Conservation (phyloP, 2,888 invertebrate genomes). For the Diarsia dahlii region DNA sequence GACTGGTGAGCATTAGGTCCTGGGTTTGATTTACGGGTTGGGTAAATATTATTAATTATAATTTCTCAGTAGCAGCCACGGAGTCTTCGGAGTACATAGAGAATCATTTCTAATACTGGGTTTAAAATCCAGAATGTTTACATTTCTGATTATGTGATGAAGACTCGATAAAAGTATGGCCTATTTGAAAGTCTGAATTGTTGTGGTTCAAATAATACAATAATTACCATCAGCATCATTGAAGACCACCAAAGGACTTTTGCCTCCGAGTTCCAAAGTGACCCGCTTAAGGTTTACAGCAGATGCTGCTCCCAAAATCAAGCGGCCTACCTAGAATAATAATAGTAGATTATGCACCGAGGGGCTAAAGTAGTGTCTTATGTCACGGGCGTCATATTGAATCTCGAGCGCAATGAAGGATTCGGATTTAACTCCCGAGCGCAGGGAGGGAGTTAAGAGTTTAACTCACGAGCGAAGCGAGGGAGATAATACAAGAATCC, state of each 20-base stretch:
- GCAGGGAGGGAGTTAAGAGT: too few relatives aligned
- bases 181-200: background rate
- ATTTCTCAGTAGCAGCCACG: too few relatives aligned
- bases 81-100: background rate
- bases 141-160: background rate
- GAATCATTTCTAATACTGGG: background rate
- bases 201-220: background rate
- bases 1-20: too few relatives aligned
- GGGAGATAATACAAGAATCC: too few relatives aligned
- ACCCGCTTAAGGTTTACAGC: constrained; percentile 95
- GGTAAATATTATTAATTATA: too few relatives aligned
- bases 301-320: constrained; percentile 92
- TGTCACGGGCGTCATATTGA: too few relatives aligned
- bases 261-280: constrained; percentile 96
- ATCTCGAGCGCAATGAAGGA: too few relatives aligned
- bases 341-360: too few relatives aligned
- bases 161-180: background rate
- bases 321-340: constrained; percentile 87
- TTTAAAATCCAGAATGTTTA: background rate
- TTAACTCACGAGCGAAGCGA: too few relatives aligned
- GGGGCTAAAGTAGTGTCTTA: too few relatives aligned
- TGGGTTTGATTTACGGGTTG: too few relatives aligned
- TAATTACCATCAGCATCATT: constrained; percentile 94
- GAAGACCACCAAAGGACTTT: constrained; percentile 96
- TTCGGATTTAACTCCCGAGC: too few relatives aligned